These are phyloP conservation scores for Chelon labrosus DNA, from an alignment of 2,797 vertebrate species.

Conservation along the genomic window DNA sequence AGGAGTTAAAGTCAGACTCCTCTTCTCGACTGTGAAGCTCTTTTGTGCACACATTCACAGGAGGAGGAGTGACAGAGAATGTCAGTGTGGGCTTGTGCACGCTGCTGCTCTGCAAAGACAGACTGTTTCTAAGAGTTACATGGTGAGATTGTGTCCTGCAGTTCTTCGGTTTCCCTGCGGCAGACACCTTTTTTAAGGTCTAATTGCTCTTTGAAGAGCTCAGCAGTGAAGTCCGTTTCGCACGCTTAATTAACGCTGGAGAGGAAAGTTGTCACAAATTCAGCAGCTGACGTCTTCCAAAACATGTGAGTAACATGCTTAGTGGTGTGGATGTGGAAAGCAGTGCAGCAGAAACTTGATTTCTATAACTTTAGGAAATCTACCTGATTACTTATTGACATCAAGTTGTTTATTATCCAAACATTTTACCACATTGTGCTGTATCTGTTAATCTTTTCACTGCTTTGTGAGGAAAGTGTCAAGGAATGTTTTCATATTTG, in stretches of 20 bases:
- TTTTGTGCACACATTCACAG: slow-evolving; percentile 61
- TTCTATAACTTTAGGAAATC: background rate
- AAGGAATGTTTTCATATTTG: no score
- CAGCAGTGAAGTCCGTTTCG: slow-evolving; percentile 21
- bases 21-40: slow-evolving; percentile 64
- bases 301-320: slow-evolving; percentile 67
- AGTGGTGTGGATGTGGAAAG: slow-evolving; percentile 1
- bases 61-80: slow-evolving; percentile 71
- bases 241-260: slow-evolving; percentile 1
- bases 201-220: slow-evolving; percentile 27
- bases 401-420: slow-evolving; percentile 44
- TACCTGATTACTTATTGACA: slow-evolving; percentile 38
- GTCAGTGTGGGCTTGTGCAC: slow-evolving; percentile 63
- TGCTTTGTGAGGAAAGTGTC: background rate
- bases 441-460: slow-evolving; percentile 33
- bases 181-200: background rate
- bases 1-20: slow-evolving; percentile 69
- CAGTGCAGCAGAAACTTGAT: background rate
- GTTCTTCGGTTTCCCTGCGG: slow-evolving; percentile 18
- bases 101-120: slow-evolving; percentile 42
- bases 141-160: slow-evolving; percentile 25
- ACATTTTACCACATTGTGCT: slow-evolving; percentile 16
- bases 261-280: slow-evolving; percentile 35
- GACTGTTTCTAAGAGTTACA: slow-evolving; percentile 25
- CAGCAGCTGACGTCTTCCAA: slow-evolving; percentile 46